phyloP scores from a whole-genome alignment of 2,113 vertebrate genomes.

The Meles meles region DNA sequence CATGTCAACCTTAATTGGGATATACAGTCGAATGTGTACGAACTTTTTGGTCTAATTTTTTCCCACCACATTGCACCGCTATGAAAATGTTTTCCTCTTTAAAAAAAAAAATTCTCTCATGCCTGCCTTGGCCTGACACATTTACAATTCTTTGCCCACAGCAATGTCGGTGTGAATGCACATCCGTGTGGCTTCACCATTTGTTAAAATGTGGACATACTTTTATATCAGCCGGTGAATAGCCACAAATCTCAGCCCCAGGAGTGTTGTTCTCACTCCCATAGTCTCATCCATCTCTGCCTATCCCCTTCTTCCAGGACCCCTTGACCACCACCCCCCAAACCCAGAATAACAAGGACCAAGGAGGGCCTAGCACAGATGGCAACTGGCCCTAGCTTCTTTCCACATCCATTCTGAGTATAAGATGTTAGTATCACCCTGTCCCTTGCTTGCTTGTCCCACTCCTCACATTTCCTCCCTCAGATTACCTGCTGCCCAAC shows the following conservation, averaged over 20 bases:
- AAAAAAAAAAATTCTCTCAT: background rate
- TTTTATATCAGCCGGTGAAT: background rate
- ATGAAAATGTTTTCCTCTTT: background rate
- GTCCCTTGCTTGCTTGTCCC: background rate
- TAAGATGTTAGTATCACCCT: background rate
- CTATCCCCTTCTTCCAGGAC: background rate
- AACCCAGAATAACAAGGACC: background rate
- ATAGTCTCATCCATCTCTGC: background rate
- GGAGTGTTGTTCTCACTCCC: background rate
- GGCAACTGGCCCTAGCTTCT: background rate
- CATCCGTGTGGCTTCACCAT: background rate
- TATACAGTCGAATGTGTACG: background rate
- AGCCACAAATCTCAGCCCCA: background rate
- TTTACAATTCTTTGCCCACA: background rate
- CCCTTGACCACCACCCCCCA: background rate
- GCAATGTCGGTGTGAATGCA: background rate
- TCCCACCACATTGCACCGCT: background rate
- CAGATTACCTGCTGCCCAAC: background rate
- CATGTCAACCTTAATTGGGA: background rate
- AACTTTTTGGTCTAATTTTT: background rate
- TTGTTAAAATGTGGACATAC: background rate
- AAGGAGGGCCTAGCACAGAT: background rate
- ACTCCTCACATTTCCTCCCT: background rate
- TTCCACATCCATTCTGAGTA: background rate
- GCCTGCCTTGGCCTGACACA: background rate